These are phyloP conservation scores for Volucella bombylans DNA, from an alignment of 2,888 invertebrate genomes.

Conservation along the genomic window DNA sequence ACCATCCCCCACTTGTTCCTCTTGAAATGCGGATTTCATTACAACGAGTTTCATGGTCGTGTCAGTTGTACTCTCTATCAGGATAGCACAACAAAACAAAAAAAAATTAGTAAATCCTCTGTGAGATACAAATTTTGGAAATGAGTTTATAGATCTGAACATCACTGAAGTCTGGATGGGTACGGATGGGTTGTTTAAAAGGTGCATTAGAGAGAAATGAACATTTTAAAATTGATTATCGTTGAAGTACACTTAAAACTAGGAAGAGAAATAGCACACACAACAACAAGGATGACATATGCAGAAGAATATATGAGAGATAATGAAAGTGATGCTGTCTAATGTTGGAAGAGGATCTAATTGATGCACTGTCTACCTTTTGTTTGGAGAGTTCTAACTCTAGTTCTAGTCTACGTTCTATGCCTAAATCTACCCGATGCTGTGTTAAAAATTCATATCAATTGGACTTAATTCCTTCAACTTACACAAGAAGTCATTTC, in stretches of 20 bases:
- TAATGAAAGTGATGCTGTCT: constrained; percentile 8
- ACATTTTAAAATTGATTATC: not conserved
- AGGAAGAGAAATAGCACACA: not conserved
- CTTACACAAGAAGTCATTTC: no score
- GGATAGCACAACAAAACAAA: not conserved
- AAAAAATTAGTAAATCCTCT: constrained; percentile 15
- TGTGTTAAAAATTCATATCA: constrained; percentile 4
- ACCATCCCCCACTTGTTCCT: not conserved
- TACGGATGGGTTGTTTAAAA: constrained; percentile 10
- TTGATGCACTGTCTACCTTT: not conserved
- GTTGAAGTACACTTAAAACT: not conserved
- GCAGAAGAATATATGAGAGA: not conserved
- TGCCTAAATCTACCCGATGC: not conserved
- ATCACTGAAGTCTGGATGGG: constrained; percentile 37
- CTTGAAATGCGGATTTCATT: constrained; percentile 9
- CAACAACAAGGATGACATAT: no score
- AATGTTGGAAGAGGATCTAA: not conserved
- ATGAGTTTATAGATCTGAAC: constrained; percentile 21
- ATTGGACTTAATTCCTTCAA: no score
- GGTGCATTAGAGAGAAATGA: constrained; percentile 3
- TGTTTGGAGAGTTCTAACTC: no score
- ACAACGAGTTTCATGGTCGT: not conserved
- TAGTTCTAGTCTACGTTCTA: not conserved
- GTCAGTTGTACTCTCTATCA: not conserved
- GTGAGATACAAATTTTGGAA: not conserved